Base-by-base conservation (phyloP, 92 coral and sea anemone species). In the Bergia puertoricense region DNA sequence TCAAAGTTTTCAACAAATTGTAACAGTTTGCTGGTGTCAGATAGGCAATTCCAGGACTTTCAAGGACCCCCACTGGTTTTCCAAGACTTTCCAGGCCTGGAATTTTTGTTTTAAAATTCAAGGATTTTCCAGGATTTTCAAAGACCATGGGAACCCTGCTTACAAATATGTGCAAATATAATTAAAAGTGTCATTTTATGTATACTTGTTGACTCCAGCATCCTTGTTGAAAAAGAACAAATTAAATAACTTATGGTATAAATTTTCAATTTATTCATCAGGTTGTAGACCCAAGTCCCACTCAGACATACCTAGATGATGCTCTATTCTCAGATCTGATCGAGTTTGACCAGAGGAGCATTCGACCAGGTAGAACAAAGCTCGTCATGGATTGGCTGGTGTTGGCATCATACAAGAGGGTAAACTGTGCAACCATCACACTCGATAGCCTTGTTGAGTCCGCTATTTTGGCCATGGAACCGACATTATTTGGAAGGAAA, bases 281-380 rank as follows among this genome's bases (percentile, higher is more conserved):
- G 97, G 92, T 93, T 57, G 89, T 89, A 8, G 90, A 94, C 75
- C 81, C 83, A 73, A 86, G 86, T 9, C 97, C 91, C 6, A 94
- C 97, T 7, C 68, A 88, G 85, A 86, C 94, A 8, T 94, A 82
- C 74, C 76, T 94, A 5, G 97, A 94, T 78, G 92, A 94, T 50
- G 88, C 92, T 72, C 85, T 94, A 22, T 91, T 94, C 85, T 91
- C 89, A n/a, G 94, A 89, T n/a, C 93, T 94, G 45, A 38, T 91
- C 40, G 93, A 86, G 6, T 57, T 85, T 77, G 86, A 88, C 9
- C 81, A 57, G 22, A 89, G 90, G 71, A 81, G 79, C 74, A 83
- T 83, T 22, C 66, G 86, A 54, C 86, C 91, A 39, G 91, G 89
- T 51, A 91, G 82, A 59, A 89, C 89, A 23, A 77, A 78, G 38